Conservation (phyloP, 1,140 invertebrate species). For the Drosophila willistoni region DNA sequence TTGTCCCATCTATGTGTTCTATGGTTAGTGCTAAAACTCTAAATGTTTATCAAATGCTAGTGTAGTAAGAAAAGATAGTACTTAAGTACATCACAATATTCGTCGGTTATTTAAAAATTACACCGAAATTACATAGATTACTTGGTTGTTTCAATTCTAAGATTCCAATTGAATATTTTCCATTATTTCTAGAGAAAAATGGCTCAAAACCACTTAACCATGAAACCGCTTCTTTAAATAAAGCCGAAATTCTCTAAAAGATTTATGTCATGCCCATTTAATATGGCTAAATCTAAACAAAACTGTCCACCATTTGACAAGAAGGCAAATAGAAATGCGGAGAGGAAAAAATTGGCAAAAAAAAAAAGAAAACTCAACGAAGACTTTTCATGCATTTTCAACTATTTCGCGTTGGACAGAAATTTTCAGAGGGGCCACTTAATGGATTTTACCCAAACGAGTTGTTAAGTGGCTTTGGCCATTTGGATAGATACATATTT, state of each 20-base stretch:
- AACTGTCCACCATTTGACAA: background rate
- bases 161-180: too few species aligned
- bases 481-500: conserved; percentile 57
- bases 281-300: conserved; percentile 1
- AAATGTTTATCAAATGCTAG: too few species aligned
- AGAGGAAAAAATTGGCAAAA: background rate
- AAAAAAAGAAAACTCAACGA: conserved; percentile 16
- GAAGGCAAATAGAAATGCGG: background rate
- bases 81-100: too few species aligned
- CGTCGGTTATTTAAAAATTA: too few species aligned
- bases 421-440: conserved; percentile 43
- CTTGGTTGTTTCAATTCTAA: too few species aligned
- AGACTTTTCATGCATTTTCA: conserved; percentile 23
- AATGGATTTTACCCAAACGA: conserved; percentile 63
- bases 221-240: background rate
- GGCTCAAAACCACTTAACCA: background rate
- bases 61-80: too few species aligned
- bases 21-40: too few species aligned
- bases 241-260: background rate
- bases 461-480: conserved; percentile 75
- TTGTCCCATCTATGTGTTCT: too few species aligned
- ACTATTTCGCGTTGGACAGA: conserved; percentile 27
- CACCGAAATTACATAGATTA: too few species aligned
- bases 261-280: conserved; percentile 1
- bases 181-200: too few species aligned